Conservation (phyloP, 2,888 invertebrate genomes). For the Aromia moschata region DNA sequence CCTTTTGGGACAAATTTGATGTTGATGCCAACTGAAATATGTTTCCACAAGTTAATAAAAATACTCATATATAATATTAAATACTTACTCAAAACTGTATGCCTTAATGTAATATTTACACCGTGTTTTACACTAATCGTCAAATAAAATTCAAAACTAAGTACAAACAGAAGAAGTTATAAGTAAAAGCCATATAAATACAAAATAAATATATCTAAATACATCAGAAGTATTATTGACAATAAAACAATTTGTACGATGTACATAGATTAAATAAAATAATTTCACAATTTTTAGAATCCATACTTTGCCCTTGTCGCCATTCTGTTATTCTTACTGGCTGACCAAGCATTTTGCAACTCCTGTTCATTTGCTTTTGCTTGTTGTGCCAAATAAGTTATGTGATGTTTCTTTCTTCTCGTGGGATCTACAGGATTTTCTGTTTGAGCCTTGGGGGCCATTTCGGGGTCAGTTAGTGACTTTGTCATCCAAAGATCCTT, state of each 20-base stretch:
- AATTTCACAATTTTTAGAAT: conserved; percentile 69
- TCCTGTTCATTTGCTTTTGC: conserved; percentile 96
- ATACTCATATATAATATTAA: too few relatives aligned
- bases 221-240: too few relatives aligned
- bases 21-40: too few relatives aligned
- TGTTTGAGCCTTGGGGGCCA: conserved; percentile 63
- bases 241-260: background rate
- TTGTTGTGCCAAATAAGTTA: conserved; percentile 92
- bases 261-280: conserved; percentile 3
- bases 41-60: too few relatives aligned
- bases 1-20: too few relatives aligned
- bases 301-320: conserved; percentile 97
- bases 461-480: conserved; percentile 77
- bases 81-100: too few relatives aligned
- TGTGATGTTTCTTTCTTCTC: conserved; percentile 89
- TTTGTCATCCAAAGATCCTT: conserved; percentile 85
- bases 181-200: too few relatives aligned
- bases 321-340: conserved; percentile 82
- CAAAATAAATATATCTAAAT: too few relatives aligned
- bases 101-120: too few relatives aligned
- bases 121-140: too few relatives aligned
- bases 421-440: conserved; percentile 66
- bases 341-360: conserved; percentile 93
- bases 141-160: too few relatives aligned
- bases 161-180: too few relatives aligned